Base-by-base conservation (phyloP, 2,888 invertebrate genomes). In the Acleris holmiana region DNA sequence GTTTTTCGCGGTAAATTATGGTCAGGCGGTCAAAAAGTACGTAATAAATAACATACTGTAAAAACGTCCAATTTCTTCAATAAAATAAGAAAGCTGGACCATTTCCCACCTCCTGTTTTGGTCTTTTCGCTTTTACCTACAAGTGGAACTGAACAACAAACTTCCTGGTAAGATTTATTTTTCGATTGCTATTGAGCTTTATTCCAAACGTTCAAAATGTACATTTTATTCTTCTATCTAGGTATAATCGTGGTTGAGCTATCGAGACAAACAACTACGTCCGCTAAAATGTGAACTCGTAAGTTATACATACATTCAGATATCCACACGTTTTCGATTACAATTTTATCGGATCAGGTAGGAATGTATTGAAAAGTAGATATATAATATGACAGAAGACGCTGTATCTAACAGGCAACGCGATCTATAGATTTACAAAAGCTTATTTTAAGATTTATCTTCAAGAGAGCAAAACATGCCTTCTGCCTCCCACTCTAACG, bases 221-320 rank as follows among this genome's bases (percentile, higher is more conserved):
- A 63, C 57, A 63, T 63, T 63, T 63, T 40, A 23, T 63, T 63
- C 40, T 2, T 58, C 63, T 63, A 63, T 63, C 57, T 63, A 63
- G 17, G 19, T 49, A 49, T 53, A 18, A 53, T 17, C 21, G 29
- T 46, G 17, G 18, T 53, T 51, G 46, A 58, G 40, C 51, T 35
- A 18, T 57, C 47, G 6, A n/a, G 21, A 53, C 15, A 35, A 13
- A 54, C 4, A n/a, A 17, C 21, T 13, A 40, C 35, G 35, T 13
- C 13, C 35, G 35, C 35, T 35, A 35, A 35, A 13, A 13, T 35
- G 13, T 13, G 4, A 13, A 13, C 13, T 35, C 8, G 10, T 13
- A 35, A 13, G 35, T 35, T 13, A 35, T 29, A 29, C 8, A 29
- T 29, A 8, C 29, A 13, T 13, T 35, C 35, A 35, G 35, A 35